Evolutionary conservation across 1,140 invertebrate species (phyloP), one percentile per base, ranked within the genome.

Genomic region (Scaptomyza montana): DNA sequence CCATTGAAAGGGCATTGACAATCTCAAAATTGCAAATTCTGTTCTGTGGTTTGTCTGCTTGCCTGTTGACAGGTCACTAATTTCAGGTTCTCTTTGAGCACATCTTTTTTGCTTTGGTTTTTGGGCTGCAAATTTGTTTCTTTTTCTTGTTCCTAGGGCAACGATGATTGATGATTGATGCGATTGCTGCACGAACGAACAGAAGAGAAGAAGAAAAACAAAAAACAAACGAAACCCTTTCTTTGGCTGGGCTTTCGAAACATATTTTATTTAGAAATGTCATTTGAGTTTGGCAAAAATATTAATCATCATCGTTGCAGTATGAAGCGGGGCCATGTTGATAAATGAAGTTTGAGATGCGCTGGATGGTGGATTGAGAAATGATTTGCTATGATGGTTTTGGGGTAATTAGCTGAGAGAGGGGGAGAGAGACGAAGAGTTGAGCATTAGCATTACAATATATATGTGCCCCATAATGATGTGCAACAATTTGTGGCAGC

Each of bases 51-150:
- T 69, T 74, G 57, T 67, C 49, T 61, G 51, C 33, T 68, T 51
- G 78, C 28, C 72, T 77, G 82, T 82, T 86, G 82, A 87, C 82
- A 87, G 87, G 82, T 87, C 72, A 87, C 84, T 87, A 87, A 86
- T 79, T 89, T 87, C 64, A 21, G 65, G 61, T 76, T 82, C 72
- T 68, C 71, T 68, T 71, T 54, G 76, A 80, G 75, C 82, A 57
- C 61, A 53, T 64, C 78, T 80, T 85, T 80, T 53, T 36, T 36
- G 30, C 30, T 7, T 30, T 5, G 30, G 43, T 56, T 39, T 64
- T 50, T 56, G 61, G 75, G 75, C 63, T 75, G 51, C 62, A 71
- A 87, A 75, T 72, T 82, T 87, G 67, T 63, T 82, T 76, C 82
- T 64, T 53, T 77, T 39, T 19, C 28, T 46, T 13, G 53, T 28